phyloP scores from a whole-genome alignment of 1,140 invertebrate genomes.

The Samia ricini region DNA sequence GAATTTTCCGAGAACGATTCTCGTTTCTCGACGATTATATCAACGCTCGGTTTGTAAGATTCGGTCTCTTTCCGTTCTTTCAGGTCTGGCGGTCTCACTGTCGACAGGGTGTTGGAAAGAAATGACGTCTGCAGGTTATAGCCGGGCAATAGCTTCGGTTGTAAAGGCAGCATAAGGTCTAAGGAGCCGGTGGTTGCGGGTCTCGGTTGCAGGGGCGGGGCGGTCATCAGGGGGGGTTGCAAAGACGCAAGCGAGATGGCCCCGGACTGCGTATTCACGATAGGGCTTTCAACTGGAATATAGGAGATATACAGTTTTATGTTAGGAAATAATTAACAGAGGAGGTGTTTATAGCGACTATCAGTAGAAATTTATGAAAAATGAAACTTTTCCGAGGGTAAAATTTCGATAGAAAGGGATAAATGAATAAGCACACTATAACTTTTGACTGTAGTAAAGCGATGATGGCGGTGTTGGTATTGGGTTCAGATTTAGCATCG shows the following conservation, averaged over 20 bases:
- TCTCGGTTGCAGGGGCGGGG: constrained; percentile 80
- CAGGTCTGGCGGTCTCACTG: constrained; percentile 66
- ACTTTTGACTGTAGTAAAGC: too few relatives aligned
- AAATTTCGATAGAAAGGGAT: too few relatives aligned
- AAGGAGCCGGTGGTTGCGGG: constrained; percentile 82
- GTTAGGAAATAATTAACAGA: background rate
- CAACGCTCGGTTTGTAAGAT: constrained; percentile 56
- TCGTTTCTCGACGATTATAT: constrained; percentile 59
- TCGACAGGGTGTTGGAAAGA: constrained; percentile 66
- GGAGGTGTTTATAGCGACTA: background rate
- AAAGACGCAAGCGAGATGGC: constrained; percentile 72
- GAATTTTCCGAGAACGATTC: constrained; percentile 45
- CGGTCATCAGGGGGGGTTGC: constrained; percentile 70
- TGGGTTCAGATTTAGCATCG: too few relatives aligned
- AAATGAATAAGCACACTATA: too few relatives aligned
- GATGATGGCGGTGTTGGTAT: too few relatives aligned
- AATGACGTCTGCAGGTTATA: constrained; percentile 70
- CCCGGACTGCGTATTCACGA: constrained; percentile 67
- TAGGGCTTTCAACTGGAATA: constrained; percentile 72
- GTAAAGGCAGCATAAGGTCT: constrained; percentile 81
- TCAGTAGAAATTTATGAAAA: background rate
- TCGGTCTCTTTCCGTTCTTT: constrained; percentile 46
- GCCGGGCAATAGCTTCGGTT: constrained; percentile 80
- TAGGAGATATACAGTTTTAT: background rate
- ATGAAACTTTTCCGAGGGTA: background rate